Conservation (phyloP, 2,797 vertebrate genomes). For the Aulostomus chinensis region DNA sequence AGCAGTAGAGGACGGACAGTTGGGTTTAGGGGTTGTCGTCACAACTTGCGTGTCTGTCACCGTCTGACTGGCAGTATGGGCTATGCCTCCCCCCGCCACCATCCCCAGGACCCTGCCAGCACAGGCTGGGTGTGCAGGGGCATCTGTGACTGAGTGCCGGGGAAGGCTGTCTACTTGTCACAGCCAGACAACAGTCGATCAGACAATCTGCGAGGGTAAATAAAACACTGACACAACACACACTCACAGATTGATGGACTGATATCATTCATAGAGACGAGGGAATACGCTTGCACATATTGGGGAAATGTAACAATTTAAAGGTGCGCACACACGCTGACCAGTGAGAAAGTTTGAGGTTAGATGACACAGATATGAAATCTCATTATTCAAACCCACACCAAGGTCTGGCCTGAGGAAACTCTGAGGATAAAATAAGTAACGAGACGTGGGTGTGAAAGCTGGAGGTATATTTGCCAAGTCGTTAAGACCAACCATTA, state of each 20-base stretch:
- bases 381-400: constrained; percentile 42
- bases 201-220: constrained; percentile 57
- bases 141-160: constrained; percentile 56
- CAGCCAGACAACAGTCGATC: constrained; percentile 48
- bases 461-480: constrained; percentile 57
- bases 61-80: constrained; percentile 51
- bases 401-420: constrained; percentile 39
- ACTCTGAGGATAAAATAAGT: constrained; percentile 37
- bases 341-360: constrained; percentile 28
- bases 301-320: background rate
- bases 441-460: constrained; percentile 37
- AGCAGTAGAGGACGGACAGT: constrained; percentile 43
- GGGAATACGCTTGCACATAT: constrained; percentile 10
- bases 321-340: background rate
- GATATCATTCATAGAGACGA: constrained; percentile 43
- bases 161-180: constrained; percentile 59
- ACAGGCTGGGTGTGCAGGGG: constrained; percentile 33
- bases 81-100: constrained; percentile 17
- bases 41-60: constrained; percentile 46
- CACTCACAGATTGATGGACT: constrained; percentile 4
- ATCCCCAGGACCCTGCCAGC: constrained; percentile 38
- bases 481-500: constrained; percentile 66
- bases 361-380: constrained; percentile 18
- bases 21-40: constrained; percentile 19
- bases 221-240: constrained; percentile 39